phyloP scores from a whole-genome alignment of 2,888 invertebrate genomes.

The Serripes groenlandicus region DNA sequence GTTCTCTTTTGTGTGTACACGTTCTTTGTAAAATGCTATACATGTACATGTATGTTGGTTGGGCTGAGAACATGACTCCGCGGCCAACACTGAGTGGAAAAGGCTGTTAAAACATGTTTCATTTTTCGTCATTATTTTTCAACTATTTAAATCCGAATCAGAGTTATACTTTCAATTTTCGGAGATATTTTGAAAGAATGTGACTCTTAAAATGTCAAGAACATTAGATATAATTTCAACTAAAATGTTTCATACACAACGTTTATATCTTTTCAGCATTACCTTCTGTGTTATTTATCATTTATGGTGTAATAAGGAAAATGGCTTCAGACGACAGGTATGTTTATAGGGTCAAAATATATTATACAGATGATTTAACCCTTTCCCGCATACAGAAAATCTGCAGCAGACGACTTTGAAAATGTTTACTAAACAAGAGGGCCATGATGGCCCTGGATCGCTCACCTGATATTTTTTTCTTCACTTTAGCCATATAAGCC shows the following conservation, averaged over 20 bases:
- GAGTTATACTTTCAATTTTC: neutral
- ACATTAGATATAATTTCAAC: neutral
- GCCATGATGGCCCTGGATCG: too few species aligned
- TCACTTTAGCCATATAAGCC: too few species aligned
- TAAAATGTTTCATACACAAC: too few species aligned
- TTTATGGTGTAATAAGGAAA: neutral
- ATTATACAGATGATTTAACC: neutral
- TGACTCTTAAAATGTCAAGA: neutral
- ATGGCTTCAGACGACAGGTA: neutral
- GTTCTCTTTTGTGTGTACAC: too few species aligned
- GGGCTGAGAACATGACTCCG: too few species aligned
- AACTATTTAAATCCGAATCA: neutral
- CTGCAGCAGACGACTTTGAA: neutral
- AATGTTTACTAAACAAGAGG: neutral
- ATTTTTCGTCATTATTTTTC: neutral
- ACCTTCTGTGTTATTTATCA: neutral
- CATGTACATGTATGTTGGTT: too few species aligned
- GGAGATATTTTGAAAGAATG: neutral
- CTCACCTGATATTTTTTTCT: too few species aligned
- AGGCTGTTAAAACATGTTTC: neutral
- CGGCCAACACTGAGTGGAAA: too few species aligned
- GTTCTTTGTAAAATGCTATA: too few species aligned
- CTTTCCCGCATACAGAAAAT: neutral
- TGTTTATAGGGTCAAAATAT: too few species aligned
- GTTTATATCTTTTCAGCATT: neutral